These are phyloP conservation scores for Myopa testacea DNA, from an alignment of 2,888 invertebrate species.

Conservation along the genomic window DNA sequence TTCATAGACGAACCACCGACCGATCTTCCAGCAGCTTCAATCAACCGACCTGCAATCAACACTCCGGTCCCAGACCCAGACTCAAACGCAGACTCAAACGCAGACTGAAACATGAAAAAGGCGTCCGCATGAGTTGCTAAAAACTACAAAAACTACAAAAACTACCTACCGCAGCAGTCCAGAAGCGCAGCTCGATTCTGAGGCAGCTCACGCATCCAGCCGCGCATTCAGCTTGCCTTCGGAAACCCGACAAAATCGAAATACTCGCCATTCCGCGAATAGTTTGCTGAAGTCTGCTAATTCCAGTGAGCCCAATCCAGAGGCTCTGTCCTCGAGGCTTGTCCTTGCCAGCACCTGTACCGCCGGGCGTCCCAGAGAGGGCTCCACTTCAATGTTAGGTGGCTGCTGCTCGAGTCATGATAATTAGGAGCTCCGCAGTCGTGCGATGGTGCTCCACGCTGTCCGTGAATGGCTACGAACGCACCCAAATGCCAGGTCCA, in stretches of 20 bases:
- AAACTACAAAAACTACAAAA: neutral
- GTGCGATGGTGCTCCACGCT: slow-evolving; percentile 5
- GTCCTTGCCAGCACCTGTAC: slow-evolving; percentile 19
- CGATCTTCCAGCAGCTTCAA: neutral
- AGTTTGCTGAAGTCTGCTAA: slow-evolving; percentile 23
- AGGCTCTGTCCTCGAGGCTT: neutral
- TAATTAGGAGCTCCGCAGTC: neutral
- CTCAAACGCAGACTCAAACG: neutral
- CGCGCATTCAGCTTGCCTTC: neutral
- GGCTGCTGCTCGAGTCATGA: neutral
- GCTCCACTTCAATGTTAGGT: neutral
- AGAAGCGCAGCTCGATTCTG: neutral
- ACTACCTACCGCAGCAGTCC: slow-evolving; percentile 26
- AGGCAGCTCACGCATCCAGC: slow-evolving; percentile 17
- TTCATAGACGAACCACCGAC: neutral
- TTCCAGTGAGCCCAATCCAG: slow-evolving; percentile 2
- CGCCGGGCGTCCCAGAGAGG: neutral
- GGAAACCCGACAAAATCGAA: slow-evolving; percentile 32
- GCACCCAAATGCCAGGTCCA: slow-evolving; percentile 18
- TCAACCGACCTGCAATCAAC: slow-evolving; percentile 3
- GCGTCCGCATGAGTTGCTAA: slow-evolving; percentile 26
- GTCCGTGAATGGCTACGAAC: slow-evolving; percentile 17
- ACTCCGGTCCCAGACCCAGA: too few species aligned
- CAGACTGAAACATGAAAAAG: slow-evolving; percentile 27
- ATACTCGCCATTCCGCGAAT: slow-evolving; percentile 19